phyloP scores from a whole-genome alignment of 1,140 invertebrate species.

The Megalopta genalis region DNA sequence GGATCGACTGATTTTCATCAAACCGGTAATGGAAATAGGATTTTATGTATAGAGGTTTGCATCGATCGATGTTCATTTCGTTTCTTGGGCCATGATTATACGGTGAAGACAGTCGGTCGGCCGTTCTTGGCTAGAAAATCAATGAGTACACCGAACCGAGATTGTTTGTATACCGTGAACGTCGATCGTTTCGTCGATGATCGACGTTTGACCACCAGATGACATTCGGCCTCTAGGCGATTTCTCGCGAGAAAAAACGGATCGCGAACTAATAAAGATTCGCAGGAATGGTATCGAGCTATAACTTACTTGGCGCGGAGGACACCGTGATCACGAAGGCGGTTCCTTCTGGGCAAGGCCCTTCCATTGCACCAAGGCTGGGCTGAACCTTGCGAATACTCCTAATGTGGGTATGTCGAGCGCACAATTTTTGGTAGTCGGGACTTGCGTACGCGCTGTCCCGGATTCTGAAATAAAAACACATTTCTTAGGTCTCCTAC shows the following conservation, averaged over 20 bases:
- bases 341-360: conserved; percentile 84
- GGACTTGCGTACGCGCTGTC: conserved; percentile 83
- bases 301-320: conserved; percentile 84
- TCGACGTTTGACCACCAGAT: conserved; percentile 45
- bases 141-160: conserved; percentile 18
- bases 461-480: conserved; percentile 70
- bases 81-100: not conserved
- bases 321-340: conserved; percentile 84
- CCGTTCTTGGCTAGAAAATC: not conserved
- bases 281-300: not conserved
- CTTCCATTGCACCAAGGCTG: conserved; percentile 83
- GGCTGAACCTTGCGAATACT: conserved; percentile 85
- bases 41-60: no score
- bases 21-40: no score
- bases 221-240: conserved; percentile 7
- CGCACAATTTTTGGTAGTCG: conserved; percentile 84
- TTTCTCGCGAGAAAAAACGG: conserved; percentile 58
- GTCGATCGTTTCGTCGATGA: not conserved
- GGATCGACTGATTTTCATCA: no score
- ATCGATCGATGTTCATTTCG: not conserved
- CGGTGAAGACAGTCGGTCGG: not conserved
- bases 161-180: not conserved
- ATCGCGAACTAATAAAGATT: conserved; percentile 42
- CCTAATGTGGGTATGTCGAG: conserved; percentile 82
- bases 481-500: conserved; percentile 12